phyloP scores from a whole-genome alignment of 2,113 vertebrate genomes.

The Rana temporaria region DNA sequence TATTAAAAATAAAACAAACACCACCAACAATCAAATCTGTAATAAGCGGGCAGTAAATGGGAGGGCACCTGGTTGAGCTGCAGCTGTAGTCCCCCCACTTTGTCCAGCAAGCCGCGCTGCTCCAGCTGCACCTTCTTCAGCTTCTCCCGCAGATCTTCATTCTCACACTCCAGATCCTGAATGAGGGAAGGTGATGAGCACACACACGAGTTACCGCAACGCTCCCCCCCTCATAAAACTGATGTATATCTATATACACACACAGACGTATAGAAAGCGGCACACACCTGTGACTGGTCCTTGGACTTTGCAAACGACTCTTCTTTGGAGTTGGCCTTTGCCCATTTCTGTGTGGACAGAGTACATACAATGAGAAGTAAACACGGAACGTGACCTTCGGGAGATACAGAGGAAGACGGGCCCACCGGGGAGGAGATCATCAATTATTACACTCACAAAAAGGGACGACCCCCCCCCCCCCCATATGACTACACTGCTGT shows the following conservation, averaged over 20 bases:
- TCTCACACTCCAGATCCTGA: conserved; percentile 88
- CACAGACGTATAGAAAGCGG: too few relatives aligned
- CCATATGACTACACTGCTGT: not conserved
- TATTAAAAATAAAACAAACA: not conserved
- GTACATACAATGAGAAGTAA: not conserved
- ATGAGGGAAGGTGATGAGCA: not conserved
- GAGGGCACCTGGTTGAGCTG: conserved; percentile 86
- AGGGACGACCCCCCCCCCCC: too few relatives aligned
- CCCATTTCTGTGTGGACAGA: conserved; percentile 61
- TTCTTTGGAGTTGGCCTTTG: conserved; percentile 61
- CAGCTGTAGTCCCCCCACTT: conserved; percentile 84
- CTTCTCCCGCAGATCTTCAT: conserved; percentile 84
- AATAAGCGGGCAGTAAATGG: not conserved
- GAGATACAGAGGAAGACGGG: too few relatives aligned
- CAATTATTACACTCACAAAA: too few relatives aligned
- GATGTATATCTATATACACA: too few relatives aligned
- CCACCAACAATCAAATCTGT: not conserved
- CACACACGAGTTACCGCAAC: not conserved
- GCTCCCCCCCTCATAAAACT: not conserved
- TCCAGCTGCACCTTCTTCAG: conserved; percentile 87
- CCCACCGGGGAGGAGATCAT: too few relatives aligned
- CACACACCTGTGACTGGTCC: conserved; percentile 68
- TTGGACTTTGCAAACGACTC: conserved; percentile 61
- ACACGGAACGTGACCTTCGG: not conserved
- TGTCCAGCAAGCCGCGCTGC: conserved; percentile 83